Conservation (phyloP, 1,140 invertebrate species). For the Trichonephila clavipes region DNA sequence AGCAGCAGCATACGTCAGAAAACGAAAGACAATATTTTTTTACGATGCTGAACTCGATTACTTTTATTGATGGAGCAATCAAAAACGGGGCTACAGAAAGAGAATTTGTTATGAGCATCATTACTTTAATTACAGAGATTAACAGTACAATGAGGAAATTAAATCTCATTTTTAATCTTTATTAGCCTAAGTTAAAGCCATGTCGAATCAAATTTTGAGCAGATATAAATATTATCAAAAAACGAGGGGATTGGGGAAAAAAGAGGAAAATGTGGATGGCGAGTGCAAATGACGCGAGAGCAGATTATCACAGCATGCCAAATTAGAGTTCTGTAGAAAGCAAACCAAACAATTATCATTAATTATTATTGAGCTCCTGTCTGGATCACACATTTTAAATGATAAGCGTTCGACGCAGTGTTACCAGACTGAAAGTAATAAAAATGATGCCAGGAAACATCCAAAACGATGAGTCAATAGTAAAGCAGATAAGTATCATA, state of each 20-base stretch:
- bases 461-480: background rate
- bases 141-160: conserved; percentile 73
- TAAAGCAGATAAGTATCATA: conserved; percentile 18
- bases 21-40: conserved; percentile 40
- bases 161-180: conserved; percentile 72
- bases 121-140: conserved; percentile 68
- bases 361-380: conserved; percentile 67
- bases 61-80: conserved; percentile 70
- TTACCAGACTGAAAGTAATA: background rate
- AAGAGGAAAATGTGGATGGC: background rate
- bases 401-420: background rate
- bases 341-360: conserved; percentile 73
- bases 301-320: background rate
- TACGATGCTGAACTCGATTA: conserved; percentile 32
- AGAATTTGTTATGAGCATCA: conserved; percentile 63
- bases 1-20: background rate
- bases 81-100: conserved; percentile 41
- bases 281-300: background rate
- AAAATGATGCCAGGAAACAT: background rate
- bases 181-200: conserved; percentile 48
- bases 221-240: conserved; percentile 21
- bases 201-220: conserved; percentile 45
- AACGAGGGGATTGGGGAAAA: background rate
- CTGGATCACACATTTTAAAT: conserved; percentile 25
- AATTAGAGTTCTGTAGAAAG: conserved; percentile 34